Evolutionary conservation across 2,113 vertebrate genomes (phyloP).

Genomic region (Nannospalax galili): DNA sequence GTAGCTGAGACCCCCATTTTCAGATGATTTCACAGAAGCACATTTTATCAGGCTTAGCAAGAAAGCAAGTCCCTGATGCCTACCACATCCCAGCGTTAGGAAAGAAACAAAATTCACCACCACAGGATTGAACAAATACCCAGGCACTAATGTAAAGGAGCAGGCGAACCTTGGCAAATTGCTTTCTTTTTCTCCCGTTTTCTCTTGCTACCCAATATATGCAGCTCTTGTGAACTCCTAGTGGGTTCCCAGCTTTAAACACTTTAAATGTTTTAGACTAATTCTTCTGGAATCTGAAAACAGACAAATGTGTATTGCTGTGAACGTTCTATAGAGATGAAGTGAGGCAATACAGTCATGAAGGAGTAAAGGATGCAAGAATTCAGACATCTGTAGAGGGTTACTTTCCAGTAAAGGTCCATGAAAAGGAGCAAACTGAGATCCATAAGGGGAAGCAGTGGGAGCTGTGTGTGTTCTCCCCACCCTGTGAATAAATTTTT

Average conservation of each 20-base stretch:
- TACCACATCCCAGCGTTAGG: constrained; percentile 74
- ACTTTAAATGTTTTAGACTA: constrained; percentile 84
- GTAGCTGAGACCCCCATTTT: constrained; percentile 64
- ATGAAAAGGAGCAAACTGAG: constrained; percentile 87
- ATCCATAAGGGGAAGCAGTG: constrained; percentile 86
- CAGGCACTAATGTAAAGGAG: constrained; percentile 84
- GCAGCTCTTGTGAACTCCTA: constrained; percentile 83
- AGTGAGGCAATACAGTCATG: constrained; percentile 83
- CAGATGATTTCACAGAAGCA: constrained; percentile 69
- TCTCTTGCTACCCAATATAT: too few relatives aligned
- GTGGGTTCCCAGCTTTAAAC: constrained; percentile 86
- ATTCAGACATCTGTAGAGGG: constrained; percentile 85
- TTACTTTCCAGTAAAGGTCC: constrained; percentile 85
- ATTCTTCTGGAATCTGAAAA: constrained; percentile 85
- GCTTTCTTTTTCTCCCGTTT: constrained; percentile 64
- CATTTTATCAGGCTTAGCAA: constrained; percentile 81
- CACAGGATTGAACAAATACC: constrained; percentile 82
- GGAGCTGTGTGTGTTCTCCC: constrained; percentile 80
- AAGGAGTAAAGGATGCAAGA: constrained; percentile 86
- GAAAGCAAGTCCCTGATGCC: constrained; percentile 81
- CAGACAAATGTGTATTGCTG: constrained; percentile 82
- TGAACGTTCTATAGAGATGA: constrained; percentile 81
- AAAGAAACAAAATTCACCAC: constrained; percentile 82
- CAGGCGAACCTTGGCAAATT: constrained; percentile 85
- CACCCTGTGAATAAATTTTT: constrained; percentile 77